Evolutionary conservation across 2,113 vertebrate genomes (phyloP).

Genomic region (Mugil cephalus): DNA sequence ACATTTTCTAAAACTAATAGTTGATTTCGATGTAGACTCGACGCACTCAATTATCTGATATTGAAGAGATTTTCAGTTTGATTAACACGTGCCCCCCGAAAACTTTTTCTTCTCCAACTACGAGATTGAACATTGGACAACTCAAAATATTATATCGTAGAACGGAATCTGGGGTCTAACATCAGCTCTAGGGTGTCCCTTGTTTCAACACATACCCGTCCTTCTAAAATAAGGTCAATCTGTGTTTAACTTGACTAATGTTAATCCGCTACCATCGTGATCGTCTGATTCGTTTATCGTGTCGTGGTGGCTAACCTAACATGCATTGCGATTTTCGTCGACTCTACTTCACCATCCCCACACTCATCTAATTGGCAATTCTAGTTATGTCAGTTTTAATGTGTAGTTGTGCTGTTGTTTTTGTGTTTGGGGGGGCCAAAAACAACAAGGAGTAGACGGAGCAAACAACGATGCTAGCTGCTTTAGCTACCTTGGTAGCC

Average conservation of each 20-base stretch:
- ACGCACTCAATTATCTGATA: neutral
- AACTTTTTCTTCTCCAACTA: slow-evolving; percentile 20
- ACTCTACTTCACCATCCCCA: too few relatives aligned
- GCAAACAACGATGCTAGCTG: slow-evolving; percentile 21
- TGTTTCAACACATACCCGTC: neutral
- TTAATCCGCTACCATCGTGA: slow-evolving; percentile 29
- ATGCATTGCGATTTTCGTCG: neutral
- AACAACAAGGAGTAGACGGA: slow-evolving; percentile 47
- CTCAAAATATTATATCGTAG: neutral
- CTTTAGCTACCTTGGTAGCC: slow-evolving; percentile 40
- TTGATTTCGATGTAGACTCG: neutral
- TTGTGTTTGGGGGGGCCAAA: neutral
- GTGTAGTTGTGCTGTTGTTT: too few relatives aligned
- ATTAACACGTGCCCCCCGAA: slow-evolving; percentile 55
- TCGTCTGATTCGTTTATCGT: neutral
- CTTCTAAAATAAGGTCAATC: too few relatives aligned
- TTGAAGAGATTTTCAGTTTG: neutral
- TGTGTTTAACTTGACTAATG: neutral
- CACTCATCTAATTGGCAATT: neutral
- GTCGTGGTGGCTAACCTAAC: neutral
- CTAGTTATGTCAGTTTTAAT: neutral
- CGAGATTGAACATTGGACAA: neutral
- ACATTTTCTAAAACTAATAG: neutral
- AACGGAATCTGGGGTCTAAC: too few relatives aligned
- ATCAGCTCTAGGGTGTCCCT: neutral